These are phyloP conservation scores for Plumapathes pennacea DNA, from an alignment of 92 coral and sea anemone species.

Conservation along the genomic window DNA sequence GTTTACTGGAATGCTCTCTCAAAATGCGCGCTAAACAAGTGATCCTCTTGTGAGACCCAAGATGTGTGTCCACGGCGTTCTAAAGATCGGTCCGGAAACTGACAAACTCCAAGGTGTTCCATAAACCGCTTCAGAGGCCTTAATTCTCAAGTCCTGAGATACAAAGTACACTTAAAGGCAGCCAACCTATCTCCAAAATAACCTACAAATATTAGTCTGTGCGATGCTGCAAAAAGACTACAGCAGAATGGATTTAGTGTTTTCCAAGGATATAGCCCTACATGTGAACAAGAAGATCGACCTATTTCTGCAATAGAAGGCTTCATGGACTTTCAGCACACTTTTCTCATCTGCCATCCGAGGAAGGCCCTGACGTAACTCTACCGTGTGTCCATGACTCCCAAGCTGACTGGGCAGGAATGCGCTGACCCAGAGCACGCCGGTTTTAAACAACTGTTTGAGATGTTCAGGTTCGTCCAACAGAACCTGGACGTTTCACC, in stretches of 20 bases:
- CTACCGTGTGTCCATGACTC: constrained; percentile 55
- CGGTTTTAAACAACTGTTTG: constrained; percentile 65
- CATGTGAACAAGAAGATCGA: constrained; percentile 47
- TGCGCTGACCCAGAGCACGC: constrained; percentile 69
- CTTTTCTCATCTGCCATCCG: constrained; percentile 69
- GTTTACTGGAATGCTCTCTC: too few relatives aligned
- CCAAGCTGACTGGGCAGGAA: constrained; percentile 75
- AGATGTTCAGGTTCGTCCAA: constrained; percentile 54
- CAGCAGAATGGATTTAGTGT: constrained; percentile 49
- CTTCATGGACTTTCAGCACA: constrained; percentile 54
- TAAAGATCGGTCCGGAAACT: constrained; percentile 58
- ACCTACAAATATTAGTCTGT: neutral
- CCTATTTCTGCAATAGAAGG: constrained; percentile 54
- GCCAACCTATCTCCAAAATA: too few relatives aligned
- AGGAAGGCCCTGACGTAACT: constrained; percentile 52
- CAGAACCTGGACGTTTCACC: constrained; percentile 28
- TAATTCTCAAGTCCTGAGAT: constrained; percentile 41
- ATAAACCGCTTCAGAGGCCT: constrained; percentile 32
- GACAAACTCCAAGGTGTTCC: constrained; percentile 31
- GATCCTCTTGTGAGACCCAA: constrained; percentile 63
- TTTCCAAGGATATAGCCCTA: constrained; percentile 78
- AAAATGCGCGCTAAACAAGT: constrained; percentile 28
- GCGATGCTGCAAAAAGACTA: constrained; percentile 48
- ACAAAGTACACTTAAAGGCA: constrained; percentile 16
- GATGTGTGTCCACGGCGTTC: constrained; percentile 64